phyloP scores from a whole-genome alignment of 2,888 invertebrate species.

The Oxycera nigricornis region DNA sequence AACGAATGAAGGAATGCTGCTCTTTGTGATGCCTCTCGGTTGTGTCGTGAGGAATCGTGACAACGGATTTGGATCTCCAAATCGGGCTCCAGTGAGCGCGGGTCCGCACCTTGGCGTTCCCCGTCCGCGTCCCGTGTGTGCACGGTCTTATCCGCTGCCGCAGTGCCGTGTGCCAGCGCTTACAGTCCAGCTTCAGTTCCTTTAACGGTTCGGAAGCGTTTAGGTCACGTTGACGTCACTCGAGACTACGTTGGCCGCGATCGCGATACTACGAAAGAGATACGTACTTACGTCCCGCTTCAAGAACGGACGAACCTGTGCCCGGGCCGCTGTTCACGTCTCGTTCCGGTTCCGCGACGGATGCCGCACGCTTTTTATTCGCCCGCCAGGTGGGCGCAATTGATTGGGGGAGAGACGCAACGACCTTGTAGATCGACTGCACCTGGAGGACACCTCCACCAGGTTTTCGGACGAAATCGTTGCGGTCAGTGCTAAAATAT shows the following conservation, averaged over 20 bases:
- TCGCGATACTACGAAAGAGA: constrained; percentile 14
- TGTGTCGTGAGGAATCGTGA: constrained; percentile 9
- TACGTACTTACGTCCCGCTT: neutral
- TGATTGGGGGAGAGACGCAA: neutral
- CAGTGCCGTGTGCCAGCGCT: constrained; percentile 15
- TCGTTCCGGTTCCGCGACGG: neutral
- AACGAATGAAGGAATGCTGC: neutral
- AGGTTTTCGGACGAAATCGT: neutral
- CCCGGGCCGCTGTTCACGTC: neutral
- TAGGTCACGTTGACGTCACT: constrained; percentile 35
- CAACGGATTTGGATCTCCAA: neutral
- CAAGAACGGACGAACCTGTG: constrained; percentile 10
- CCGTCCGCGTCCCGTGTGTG: constrained; percentile 16
- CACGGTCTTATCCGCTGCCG: constrained; percentile 26
- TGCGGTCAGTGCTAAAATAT: neutral
- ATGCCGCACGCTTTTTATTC: neutral
- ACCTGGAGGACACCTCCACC: neutral
- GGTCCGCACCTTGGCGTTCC: constrained; percentile 8
- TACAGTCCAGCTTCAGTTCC: constrained; percentile 33
- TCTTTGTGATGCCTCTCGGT: neutral
- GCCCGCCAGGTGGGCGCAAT: neutral
- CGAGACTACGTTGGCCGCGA: neutral
- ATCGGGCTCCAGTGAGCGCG: constrained; percentile 10
- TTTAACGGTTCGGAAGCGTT: constrained; percentile 34
- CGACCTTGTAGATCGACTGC: neutral